These are phyloP conservation scores for Cinara cedri DNA, from an alignment of 2,888 invertebrate genomes.

Conservation along the genomic window DNA sequence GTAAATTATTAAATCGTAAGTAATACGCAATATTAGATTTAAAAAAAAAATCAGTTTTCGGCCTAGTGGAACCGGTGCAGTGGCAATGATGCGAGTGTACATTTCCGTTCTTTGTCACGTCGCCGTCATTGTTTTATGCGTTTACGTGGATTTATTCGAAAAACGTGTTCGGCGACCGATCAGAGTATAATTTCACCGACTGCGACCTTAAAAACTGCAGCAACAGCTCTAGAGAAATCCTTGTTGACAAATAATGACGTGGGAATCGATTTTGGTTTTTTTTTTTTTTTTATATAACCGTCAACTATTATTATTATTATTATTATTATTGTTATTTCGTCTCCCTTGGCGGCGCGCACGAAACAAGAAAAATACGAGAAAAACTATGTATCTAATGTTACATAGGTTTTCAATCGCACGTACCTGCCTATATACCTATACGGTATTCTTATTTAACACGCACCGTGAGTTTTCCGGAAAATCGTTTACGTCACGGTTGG, in stretches of 20 bases:
- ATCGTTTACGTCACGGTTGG: conserved; percentile 33
- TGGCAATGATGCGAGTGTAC: no score
- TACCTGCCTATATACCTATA: neutral
- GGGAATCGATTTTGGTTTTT: conserved; percentile 2
- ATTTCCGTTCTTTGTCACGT: conserved; percentile 19
- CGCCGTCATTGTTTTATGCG: no score
- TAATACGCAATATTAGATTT: no score
- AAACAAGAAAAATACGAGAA: neutral
- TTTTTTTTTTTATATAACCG: no score
- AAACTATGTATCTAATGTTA: no score
- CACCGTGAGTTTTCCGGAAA: conserved; percentile 46
- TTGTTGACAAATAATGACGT: neutral
- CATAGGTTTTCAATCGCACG: conserved; percentile 14
- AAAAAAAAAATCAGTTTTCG: no score
- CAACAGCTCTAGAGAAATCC: conserved; percentile 21
- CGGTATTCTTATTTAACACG: conserved; percentile 4
- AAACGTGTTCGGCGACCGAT: neutral
- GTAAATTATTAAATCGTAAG: no score
- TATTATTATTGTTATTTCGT: no score
- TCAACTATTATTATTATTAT: no score
- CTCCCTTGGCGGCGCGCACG: neutral
- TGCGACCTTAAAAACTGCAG: conserved; percentile 13
- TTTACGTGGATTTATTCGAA: neutral
- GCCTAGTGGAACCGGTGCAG: no score
- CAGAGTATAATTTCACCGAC: conserved; percentile 9